Evolutionary conservation across 2,888 invertebrate genomes (phyloP).

Genomic region (Drosophila parthenogenetica): DNA sequence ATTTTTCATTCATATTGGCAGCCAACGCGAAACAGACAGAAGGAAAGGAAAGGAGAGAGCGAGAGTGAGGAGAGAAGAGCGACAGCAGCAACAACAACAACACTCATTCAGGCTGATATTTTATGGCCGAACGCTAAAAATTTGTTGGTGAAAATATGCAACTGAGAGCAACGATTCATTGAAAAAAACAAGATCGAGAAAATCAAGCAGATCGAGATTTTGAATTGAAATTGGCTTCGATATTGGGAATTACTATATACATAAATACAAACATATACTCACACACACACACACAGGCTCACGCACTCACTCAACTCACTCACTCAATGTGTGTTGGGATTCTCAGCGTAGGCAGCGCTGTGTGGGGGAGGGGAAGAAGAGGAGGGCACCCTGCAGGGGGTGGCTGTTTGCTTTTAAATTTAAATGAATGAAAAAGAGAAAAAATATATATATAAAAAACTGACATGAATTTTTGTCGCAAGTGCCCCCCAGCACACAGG

Average conservation of each 20-base stretch:
- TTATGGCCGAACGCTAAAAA: constrained; percentile 45
- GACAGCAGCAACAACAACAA: constrained; percentile 26
- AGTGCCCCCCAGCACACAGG: constrained; percentile 30
- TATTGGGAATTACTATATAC: constrained; percentile 4
- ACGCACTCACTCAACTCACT: not conserved
- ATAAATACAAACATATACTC: not conserved
- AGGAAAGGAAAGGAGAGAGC: not conserved
- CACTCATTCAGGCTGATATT: constrained; percentile 62
- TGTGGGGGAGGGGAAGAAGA: not conserved
- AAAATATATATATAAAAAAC: constrained; percentile 42
- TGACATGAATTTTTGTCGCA: constrained; percentile 77
- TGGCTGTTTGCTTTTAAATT: constrained; percentile 72
- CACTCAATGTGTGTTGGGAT: constrained; percentile 9
- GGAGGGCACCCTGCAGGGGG: constrained; percentile 44
- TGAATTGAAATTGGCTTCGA: constrained; percentile 16
- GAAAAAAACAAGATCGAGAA: constrained; percentile 34
- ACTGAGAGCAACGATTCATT: constrained; percentile 61
- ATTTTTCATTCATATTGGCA: constrained; percentile 77
- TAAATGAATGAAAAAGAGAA: constrained; percentile 80
- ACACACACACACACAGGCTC: not conserved
- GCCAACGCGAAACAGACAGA: constrained; percentile 67
- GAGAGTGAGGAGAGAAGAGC: constrained; percentile 8
- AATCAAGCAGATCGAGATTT: constrained; percentile 1
- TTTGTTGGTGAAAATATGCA: constrained; percentile 62
- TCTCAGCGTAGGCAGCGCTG: constrained; percentile 49